phyloP scores from a whole-genome alignment of 2,797 vertebrate genomes.

The Orestias chungarensis region DNA sequence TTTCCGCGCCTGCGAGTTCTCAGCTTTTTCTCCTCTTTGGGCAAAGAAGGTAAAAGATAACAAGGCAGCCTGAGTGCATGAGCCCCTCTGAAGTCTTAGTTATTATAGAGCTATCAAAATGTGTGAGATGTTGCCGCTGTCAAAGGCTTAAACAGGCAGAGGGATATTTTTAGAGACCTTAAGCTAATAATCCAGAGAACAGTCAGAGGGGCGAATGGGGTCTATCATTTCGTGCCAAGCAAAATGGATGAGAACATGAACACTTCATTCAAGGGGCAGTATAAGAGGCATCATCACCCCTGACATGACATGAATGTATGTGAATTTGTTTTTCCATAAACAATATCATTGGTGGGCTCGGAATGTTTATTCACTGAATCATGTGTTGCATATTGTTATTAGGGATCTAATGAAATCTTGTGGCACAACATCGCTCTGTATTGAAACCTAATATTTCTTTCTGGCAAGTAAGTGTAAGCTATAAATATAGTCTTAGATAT shows the following conservation, averaged over 20 bases:
- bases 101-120: constrained; percentile 77
- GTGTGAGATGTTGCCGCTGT: constrained; percentile 77
- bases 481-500: neutral
- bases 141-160: constrained; percentile 79
- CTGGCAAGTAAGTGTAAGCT: neutral
- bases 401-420: neutral
- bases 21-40: constrained; percentile 46
- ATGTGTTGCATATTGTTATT: neutral
- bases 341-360: too few species aligned
- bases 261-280: constrained; percentile 63
- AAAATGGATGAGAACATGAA: constrained; percentile 65
- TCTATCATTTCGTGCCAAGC: constrained; percentile 67
- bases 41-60: constrained; percentile 75
- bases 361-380: neutral
- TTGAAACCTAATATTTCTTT: neutral
- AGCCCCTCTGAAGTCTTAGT: constrained; percentile 64
- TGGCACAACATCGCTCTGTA: neutral
- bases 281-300: constrained; percentile 49
- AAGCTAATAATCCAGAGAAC: constrained; percentile 81
- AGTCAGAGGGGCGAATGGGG: constrained; percentile 45
- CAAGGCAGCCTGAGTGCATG: constrained; percentile 62
- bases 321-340: constrained; percentile 37
- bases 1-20: constrained; percentile 40
- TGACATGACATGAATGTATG: constrained; percentile 5
- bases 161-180: constrained; percentile 82